phyloP scores from a whole-genome alignment of 2,797 vertebrate genomes.

The Petrocephalus sullivani region DNA sequence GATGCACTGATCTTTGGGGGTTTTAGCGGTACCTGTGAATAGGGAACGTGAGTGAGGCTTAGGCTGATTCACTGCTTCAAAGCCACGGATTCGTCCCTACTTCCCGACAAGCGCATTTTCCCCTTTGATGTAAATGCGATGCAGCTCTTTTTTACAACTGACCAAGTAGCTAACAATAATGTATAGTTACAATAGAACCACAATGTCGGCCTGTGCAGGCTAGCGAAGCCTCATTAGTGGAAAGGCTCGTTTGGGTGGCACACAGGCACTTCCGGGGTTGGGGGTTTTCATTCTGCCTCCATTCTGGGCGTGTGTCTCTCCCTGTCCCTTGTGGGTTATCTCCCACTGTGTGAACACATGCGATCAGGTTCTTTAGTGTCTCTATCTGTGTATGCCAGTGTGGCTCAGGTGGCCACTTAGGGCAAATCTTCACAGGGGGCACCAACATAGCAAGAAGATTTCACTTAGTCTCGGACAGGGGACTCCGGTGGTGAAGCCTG shows the following conservation, averaged over 20 bases:
- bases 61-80: neutral
- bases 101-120: neutral
- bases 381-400: neutral
- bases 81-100: neutral
- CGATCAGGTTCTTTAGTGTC: neutral
- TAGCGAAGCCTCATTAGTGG: neutral
- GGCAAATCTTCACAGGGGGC: neutral
- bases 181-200: neutral
- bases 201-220: neutral
- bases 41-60: conserved; percentile 24
- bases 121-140: neutral
- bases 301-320: neutral
- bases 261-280: neutral
- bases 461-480: neutral
- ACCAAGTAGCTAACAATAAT: neutral
- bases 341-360: neutral
- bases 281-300: neutral
- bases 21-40: conserved; percentile 38
- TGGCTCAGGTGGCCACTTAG: neutral
- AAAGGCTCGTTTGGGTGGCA: no score
- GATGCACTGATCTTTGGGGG: conserved; percentile 27
- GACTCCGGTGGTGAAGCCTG: neutral
- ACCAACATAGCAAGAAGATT: neutral
- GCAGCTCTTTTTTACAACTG: neutral
- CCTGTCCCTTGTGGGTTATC: neutral